phyloP scores from a whole-genome alignment of 2,113 vertebrate genomes.

The Petaurus breviceps region DNA sequence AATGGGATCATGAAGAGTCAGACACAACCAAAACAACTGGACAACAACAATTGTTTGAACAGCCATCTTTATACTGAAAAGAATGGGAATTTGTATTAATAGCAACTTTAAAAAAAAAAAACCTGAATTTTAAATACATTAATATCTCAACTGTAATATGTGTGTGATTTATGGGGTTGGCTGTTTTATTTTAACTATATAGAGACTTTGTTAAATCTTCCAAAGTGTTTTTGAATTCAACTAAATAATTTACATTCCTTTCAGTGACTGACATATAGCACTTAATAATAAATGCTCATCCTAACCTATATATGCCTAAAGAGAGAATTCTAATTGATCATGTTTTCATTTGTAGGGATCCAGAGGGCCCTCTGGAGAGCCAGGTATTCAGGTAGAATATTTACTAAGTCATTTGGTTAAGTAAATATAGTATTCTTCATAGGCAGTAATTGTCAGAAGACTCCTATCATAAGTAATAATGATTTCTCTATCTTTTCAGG shows the following conservation, averaged over 20 bases:
- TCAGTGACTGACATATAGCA: background rate
- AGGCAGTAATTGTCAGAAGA: background rate
- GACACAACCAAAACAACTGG: background rate
- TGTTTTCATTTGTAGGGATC: conserved; percentile 87
- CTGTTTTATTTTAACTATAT: background rate
- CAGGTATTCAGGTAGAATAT: conserved; percentile 90
- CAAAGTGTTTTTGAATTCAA: background rate
- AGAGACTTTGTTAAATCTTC: background rate
- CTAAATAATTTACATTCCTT: background rate
- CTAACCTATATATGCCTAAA: background rate
- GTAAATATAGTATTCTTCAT: background rate
- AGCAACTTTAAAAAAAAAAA: rapidly evolving
- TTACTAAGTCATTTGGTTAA: background rate
- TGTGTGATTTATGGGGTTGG: background rate
- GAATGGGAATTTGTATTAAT: background rate
- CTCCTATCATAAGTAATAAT: background rate
- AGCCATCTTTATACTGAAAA: background rate
- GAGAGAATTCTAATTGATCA: conserved; percentile 67
- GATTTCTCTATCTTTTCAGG: conserved; percentile 80
- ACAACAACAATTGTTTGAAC: background rate
- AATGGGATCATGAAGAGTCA: background rate
- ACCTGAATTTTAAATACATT: background rate
- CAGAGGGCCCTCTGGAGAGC: conserved; percentile 89
- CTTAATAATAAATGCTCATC: background rate
- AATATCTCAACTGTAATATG: background rate